These are phyloP conservation scores for Platypus cylindrus DNA, from an alignment of 2,888 invertebrate genomes.

Conservation along the genomic window DNA sequence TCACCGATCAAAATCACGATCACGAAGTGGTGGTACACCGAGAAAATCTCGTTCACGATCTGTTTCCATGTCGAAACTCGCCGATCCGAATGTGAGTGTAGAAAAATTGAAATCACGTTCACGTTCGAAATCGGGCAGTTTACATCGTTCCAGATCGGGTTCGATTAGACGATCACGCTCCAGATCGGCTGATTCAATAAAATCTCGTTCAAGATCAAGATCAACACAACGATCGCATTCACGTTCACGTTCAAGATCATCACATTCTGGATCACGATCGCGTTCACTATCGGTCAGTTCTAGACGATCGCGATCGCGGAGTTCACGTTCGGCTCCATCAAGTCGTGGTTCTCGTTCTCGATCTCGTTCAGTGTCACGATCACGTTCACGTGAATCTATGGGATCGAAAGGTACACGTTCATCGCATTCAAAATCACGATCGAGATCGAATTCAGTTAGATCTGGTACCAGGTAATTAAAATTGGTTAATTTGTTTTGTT, in stretches of 20 bases:
- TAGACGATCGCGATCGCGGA: constrained; percentile 17
- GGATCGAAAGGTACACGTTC: constrained; percentile 12
- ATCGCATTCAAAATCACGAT: constrained; percentile 20
- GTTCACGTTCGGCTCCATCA: constrained; percentile 21
- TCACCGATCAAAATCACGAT: constrained; percentile 23
- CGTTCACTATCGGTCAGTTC: constrained; percentile 31
- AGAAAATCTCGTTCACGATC: constrained; percentile 22
- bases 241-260: constrained; percentile 16
- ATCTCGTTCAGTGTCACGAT: constrained; percentile 24
- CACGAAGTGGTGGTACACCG: constrained; percentile 17
- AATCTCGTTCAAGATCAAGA: constrained; percentile 21
- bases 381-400: constrained; percentile 23
- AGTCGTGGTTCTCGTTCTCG: constrained; percentile 18
- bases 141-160: constrained; percentile 5
- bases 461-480: constrained; percentile 16
- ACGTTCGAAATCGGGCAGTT: constrained; percentile 15
- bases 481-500: constrained; percentile 1
- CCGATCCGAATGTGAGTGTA: constrained; percentile 19
- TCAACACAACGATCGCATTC: constrained; percentile 25
- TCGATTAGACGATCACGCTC: constrained; percentile 20
- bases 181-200: constrained; percentile 17
- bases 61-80: no score
- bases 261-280: constrained; percentile 28
- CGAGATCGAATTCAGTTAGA: constrained; percentile 13
- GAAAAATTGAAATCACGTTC: constrained; percentile 19